Evolutionary conservation across 2,888 invertebrate species (phyloP).

Genomic region (Bembecia ichneumoniformis): DNA sequence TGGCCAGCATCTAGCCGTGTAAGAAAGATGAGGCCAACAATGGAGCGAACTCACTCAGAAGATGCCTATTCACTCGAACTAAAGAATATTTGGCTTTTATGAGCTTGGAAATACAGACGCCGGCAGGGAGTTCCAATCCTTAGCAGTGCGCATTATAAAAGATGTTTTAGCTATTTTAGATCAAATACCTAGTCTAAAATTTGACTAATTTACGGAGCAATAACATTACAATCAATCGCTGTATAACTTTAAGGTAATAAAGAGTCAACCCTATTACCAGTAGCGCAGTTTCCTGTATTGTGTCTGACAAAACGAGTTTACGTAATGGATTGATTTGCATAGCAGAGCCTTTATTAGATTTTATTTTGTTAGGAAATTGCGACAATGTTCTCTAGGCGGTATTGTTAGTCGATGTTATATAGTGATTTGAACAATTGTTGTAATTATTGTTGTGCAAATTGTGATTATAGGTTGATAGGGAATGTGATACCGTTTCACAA

Average conservation of each 20-base stretch:
- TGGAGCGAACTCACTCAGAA: too few relatives aligned
- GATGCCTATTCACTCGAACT: too few relatives aligned
- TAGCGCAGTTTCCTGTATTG: constrained; percentile 27
- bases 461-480: constrained; percentile 10
- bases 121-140: too few relatives aligned
- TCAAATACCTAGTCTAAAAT: too few relatives aligned
- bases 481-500: not conserved
- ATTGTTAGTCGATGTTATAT: constrained; percentile 18
- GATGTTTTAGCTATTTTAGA: too few relatives aligned
- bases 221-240: too few relatives aligned
- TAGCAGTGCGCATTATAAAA: too few relatives aligned
- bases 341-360: constrained; percentile 36
- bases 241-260: not conserved
- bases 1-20: too few relatives aligned
- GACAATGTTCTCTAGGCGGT: constrained; percentile 22
- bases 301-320: constrained; percentile 35
- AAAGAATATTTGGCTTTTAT: too few relatives aligned
- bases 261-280: not conserved
- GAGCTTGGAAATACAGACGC: too few relatives aligned
- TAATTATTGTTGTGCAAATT: constrained; percentile 16
- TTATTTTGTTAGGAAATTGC: constrained; percentile 24
- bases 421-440: constrained; percentile 8
- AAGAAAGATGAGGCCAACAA: too few relatives aligned
- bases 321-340: constrained; percentile 49
- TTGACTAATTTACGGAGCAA: too few relatives aligned